Conservation (phyloP, 2,888 invertebrate species). For the Meta bourneti region DNA sequence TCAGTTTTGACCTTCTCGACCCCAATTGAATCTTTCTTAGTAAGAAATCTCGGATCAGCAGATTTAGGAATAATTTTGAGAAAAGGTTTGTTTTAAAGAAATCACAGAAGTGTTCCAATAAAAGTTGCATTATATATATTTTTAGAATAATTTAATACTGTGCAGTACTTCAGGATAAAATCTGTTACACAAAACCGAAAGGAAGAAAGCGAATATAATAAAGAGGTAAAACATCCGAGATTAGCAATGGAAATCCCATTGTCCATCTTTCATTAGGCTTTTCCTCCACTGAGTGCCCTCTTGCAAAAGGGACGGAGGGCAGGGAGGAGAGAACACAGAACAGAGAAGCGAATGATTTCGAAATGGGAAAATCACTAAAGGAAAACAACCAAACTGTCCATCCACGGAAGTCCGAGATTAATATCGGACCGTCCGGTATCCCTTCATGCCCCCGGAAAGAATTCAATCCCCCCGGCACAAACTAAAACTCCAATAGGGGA, state of each 20-base stretch:
- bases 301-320: no score
- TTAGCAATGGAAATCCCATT: neutral
- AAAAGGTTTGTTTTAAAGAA: no score
- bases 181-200: no score
- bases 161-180: no score
- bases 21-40: no score
- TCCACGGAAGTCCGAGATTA: constrained; percentile 18
- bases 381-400: constrained; percentile 25
- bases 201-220: no score
- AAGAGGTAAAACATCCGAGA: neutral
- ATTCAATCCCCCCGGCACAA: neutral
- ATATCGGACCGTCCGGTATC: constrained; percentile 40
- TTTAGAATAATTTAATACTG: no score
- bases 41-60: no score
- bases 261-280: constrained; percentile 51
- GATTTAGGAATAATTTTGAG: no score
- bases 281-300: neutral
- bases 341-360: neutral
- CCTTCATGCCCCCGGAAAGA: neutral
- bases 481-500: constrained; percentile 25
- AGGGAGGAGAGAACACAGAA: neutral
- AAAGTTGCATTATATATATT: no score
- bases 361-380: constrained; percentile 25
- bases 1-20: no score
- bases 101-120: no score